Conservation (phyloP, 2,888 invertebrate species). For the Eupithecia inturbata region DNA sequence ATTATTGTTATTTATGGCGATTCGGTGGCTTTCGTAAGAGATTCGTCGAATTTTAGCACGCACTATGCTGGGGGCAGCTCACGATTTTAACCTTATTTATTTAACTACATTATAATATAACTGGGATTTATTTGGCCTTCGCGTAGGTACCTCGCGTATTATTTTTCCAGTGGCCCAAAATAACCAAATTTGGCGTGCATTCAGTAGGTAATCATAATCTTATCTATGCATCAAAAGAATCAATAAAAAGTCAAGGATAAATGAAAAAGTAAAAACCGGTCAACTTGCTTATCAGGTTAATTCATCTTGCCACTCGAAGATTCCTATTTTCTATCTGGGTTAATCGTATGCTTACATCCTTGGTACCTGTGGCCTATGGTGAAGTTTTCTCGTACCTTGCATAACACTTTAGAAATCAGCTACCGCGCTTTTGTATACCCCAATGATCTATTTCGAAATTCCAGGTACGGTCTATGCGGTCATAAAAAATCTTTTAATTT, state of each 20-base stretch:
- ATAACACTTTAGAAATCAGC: slow-evolving; percentile 52
- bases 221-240: not conserved
- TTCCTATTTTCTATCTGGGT: slow-evolving; percentile 45
- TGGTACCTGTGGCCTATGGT: slow-evolving; percentile 43
- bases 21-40: slow-evolving; percentile 25
- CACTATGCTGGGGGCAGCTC: not conserved
- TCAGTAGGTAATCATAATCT: not conserved
- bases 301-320: slow-evolving; percentile 31
- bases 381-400: slow-evolving; percentile 46
- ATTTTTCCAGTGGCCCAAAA: not conserved
- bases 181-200: not conserved
- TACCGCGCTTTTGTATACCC: slow-evolving; percentile 38
- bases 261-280: slow-evolving; percentile 15
- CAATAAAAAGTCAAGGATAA: slow-evolving; percentile 23
- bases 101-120: not conserved
- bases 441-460: slow-evolving; percentile 52
- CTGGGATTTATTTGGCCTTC: not conserved
- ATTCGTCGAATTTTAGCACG: slow-evolving; percentile 36
- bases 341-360: slow-evolving; percentile 45
- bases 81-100: not conserved
- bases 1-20: slow-evolving; percentile 42
- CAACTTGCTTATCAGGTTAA: slow-evolving; percentile 15
- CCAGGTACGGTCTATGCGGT: slow-evolving; percentile 43
- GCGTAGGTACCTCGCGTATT: not conserved
- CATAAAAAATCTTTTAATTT: slow-evolving; percentile 1